phyloP scores from a whole-genome alignment of 2,797 vertebrate genomes.

The Leucoraja ocellata region DNA sequence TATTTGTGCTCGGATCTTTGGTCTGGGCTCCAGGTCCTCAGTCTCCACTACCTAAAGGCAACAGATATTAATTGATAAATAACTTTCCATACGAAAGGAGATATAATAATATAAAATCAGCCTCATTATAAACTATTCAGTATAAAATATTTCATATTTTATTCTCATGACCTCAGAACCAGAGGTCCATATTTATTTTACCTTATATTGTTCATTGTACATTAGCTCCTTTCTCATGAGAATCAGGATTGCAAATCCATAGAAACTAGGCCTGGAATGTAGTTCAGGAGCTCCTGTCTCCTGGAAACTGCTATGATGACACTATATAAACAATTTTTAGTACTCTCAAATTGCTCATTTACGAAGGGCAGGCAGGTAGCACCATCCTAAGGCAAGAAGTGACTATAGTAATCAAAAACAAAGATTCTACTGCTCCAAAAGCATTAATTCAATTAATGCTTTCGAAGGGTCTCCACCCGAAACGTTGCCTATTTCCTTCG shows the following conservation, averaged over 20 bases:
- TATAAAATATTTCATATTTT: background rate
- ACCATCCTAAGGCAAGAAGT: background rate
- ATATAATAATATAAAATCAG: background rate
- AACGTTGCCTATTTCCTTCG: too few species aligned
- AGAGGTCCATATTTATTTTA: background rate
- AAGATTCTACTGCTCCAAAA: background rate
- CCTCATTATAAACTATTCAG: background rate
- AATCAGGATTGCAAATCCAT: background rate
- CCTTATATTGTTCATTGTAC: background rate
- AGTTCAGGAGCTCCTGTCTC: background rate
- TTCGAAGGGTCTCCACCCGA: too few species aligned
- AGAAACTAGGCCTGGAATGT: background rate
- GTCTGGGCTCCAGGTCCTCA: slow-evolving; percentile 53
- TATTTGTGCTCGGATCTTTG: slow-evolving; percentile 49
- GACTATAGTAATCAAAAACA: background rate
- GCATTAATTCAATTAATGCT: background rate
- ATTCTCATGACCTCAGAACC: background rate
- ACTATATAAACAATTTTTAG: background rate
- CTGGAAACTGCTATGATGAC: background rate
- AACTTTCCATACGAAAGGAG: background rate
- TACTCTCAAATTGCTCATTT: background rate
- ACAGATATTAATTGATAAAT: background rate
- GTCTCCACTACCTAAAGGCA: slow-evolving; percentile 54
- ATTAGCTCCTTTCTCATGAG: background rate
- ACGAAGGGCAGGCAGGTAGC: background rate